Conservation (phyloP, 2,888 invertebrate species). For the Azorinus chamasolen region DNA sequence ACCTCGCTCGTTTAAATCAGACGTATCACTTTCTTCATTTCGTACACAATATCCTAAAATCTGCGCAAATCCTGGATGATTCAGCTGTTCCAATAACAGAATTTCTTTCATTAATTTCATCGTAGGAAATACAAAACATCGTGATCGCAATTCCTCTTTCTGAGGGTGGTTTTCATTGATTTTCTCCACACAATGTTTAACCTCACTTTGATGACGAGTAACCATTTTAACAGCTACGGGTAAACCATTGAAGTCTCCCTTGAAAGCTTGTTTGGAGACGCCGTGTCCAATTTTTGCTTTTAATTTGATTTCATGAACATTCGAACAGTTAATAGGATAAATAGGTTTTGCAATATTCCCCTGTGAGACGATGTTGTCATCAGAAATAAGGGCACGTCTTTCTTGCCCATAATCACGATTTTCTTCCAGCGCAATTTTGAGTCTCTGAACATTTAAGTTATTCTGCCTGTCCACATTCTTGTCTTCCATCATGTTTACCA, state of each 20-base stretch:
- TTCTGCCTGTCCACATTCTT: background rate
- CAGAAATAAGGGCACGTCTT: background rate
- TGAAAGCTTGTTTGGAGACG: conserved; percentile 83
- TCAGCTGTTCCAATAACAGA: conserved; percentile 79
- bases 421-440: background rate
- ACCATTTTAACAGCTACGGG: conserved; percentile 84
- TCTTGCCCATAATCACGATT: background rate
- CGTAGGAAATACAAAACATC: conserved; percentile 80
- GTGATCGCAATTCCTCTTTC: conserved; percentile 48
- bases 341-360: conserved; percentile 14
- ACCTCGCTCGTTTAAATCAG: conserved; percentile 82
- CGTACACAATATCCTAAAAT: conserved; percentile 83
- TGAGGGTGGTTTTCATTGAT: conserved; percentile 48
- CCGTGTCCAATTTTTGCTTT: conserved; percentile 82
- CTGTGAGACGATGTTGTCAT: background rate
- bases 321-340: conserved; percentile 78
- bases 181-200: conserved; percentile 76
- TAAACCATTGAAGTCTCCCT: conserved; percentile 72
- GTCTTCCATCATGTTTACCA: conserved; percentile 28
- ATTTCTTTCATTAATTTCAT: conserved; percentile 85
- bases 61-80: conserved; percentile 79
- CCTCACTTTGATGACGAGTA: conserved; percentile 82
- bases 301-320: conserved; percentile 77
- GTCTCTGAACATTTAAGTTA: background rate
- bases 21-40: conserved; percentile 83